These are phyloP conservation scores for Artemisiospiza belli DNA, from an alignment of 2,113 vertebrate genomes.

Conservation along the genomic window DNA sequence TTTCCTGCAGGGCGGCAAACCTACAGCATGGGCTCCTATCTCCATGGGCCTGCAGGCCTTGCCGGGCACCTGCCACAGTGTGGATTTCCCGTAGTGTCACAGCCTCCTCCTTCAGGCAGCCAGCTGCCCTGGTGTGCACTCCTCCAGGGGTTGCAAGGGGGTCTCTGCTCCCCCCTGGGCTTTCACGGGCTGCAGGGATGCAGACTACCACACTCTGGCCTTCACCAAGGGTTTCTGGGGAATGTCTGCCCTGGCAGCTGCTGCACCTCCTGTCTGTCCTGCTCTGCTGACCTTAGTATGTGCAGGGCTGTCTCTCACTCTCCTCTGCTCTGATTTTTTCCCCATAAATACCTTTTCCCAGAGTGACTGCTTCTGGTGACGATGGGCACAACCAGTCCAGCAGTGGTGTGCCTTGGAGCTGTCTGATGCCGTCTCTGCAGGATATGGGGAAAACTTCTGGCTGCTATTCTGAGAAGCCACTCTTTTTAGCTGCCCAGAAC, in stretches of 20 bases:
- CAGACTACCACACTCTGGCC: too few species aligned
- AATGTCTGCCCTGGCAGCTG: background rate
- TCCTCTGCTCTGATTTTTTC: background rate
- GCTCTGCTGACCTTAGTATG: background rate
- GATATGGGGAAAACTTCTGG: background rate
- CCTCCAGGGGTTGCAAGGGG: background rate
- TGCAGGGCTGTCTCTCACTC: background rate
- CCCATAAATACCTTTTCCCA: background rate
- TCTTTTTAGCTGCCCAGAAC: background rate
- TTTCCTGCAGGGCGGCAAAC: too few species aligned
- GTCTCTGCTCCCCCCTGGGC: background rate
- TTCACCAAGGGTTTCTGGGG: background rate
- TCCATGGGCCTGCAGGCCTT: fast-evolving
- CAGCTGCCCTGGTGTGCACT: background rate
- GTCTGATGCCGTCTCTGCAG: background rate
- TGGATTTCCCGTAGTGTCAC: background rate
- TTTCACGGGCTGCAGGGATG: background rate
- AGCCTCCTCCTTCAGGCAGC: background rate
- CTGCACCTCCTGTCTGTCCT: background rate
- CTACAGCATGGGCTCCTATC: background rate
- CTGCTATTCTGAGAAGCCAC: too few species aligned
- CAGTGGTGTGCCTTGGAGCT: background rate
- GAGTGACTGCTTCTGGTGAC: background rate
- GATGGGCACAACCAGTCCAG: background rate
- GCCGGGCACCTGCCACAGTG: background rate